phyloP scores from a whole-genome alignment of 2,797 vertebrate species.

The Helicolenus hilgendorfi region DNA sequence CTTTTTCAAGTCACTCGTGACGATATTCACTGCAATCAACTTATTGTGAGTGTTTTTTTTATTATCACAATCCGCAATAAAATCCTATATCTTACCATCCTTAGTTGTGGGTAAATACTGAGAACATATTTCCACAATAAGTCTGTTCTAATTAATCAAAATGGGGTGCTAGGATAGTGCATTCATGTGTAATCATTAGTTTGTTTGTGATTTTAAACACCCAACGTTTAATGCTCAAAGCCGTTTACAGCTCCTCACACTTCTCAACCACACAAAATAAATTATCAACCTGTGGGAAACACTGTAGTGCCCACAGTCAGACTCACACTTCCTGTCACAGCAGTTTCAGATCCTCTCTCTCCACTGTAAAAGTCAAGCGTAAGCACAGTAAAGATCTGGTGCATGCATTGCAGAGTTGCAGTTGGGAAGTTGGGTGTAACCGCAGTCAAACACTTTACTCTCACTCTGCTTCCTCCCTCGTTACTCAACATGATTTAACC shows the following conservation, averaged over 20 bases:
- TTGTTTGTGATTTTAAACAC: neutral
- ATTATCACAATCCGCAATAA: no score
- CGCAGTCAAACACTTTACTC: neutral
- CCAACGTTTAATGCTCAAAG: neutral
- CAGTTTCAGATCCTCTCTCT: slow-evolving; percentile 21
- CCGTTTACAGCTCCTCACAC: neutral
- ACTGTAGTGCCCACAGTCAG: neutral
- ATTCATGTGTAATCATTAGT: neutral
- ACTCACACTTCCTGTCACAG: neutral
- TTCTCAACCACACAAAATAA: neutral
- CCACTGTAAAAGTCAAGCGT: neutral
- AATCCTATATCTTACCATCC: no score
- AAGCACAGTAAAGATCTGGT: neutral
- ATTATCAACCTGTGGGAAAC: neutral
- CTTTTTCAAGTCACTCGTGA: no score
- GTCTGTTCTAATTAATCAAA: neutral
- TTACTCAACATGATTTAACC: neutral
- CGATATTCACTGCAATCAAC: no score
- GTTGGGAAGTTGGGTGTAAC: neutral
- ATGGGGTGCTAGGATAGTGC: neutral
- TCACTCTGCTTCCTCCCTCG: neutral
- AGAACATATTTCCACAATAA: neutral
- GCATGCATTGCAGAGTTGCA: neutral
- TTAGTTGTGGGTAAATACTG: neutral
- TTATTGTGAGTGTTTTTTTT: no score